These are phyloP conservation scores for Sinodicranocentrus sp. DNA, from an alignment of 2,888 invertebrate genomes.

Conservation along the genomic window DNA sequence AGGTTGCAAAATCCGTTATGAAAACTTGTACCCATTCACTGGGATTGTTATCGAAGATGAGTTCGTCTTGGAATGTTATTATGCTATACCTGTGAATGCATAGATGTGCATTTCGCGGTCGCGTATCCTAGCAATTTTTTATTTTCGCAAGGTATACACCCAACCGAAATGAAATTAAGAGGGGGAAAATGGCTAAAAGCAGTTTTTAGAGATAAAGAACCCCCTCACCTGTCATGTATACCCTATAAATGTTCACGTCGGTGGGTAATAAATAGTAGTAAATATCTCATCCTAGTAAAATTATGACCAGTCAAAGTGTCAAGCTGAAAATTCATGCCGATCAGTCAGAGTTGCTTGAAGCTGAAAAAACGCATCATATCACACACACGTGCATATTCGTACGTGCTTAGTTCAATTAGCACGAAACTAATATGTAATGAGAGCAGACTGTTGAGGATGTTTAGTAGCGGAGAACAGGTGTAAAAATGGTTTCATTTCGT, in stretches of 20 bases:
- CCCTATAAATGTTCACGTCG: slow-evolving; percentile 61
- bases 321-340: slow-evolving; percentile 67
- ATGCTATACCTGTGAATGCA: no score
- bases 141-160: no score
- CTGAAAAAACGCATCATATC: slow-evolving; percentile 55
- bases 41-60: no score
- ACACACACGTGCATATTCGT: slow-evolving; percentile 23
- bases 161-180: no score
- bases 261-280: slow-evolving; percentile 56
- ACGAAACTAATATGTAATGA: slow-evolving; percentile 28
- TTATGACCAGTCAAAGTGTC: slow-evolving; percentile 70
- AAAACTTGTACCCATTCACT: no score
- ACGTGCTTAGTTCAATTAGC: slow-evolving; percentile 63
- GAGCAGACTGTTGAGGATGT: slow-evolving; percentile 14
- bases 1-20: no score
- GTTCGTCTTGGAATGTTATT: no score
- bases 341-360: slow-evolving; percentile 61
- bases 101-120: no score
- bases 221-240: slow-evolving; percentile 56
- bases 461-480: slow-evolving; percentile 49
- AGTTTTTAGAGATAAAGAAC: no score
- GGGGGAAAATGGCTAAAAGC: no score
- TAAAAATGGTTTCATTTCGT: slow-evolving; percentile 44
- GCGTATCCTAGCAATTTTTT: no score
- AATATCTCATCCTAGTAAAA: slow-evolving; percentile 54